Conservation (phyloP, 2,113 vertebrate species). For the western clawed frog (Xenopus tropicalis) region DNA sequence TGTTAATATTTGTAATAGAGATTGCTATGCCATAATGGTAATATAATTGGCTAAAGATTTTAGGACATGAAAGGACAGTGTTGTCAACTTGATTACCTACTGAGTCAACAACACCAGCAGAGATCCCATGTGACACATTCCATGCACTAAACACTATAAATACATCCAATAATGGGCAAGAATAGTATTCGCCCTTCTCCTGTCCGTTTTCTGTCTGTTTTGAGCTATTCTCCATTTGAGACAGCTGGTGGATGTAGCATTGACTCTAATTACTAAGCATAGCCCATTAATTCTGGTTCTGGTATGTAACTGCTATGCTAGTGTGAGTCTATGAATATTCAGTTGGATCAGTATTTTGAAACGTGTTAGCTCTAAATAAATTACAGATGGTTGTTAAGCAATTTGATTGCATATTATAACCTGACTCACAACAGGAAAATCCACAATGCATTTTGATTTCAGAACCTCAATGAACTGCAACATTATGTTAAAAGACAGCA, state of each 20-base stretch:
- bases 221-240: constrained; percentile 20
- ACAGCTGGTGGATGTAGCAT: constrained; percentile 22
- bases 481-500: too few relatives aligned
- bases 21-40: constrained; percentile 2
- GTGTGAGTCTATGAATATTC: constrained; percentile 18
- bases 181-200: not conserved
- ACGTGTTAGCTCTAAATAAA: constrained; percentile 14
- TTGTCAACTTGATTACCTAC: too few relatives aligned
- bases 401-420: not conserved
- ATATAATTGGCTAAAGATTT: constrained; percentile 14
- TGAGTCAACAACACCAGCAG: not conserved
- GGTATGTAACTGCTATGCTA: not conserved
- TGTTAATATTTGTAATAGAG: constrained; percentile 11
- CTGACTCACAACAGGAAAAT: too few relatives aligned
- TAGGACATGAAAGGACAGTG: too few relatives aligned
- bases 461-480: too few relatives aligned
- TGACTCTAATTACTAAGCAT: not conserved
- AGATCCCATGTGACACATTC: not conserved
- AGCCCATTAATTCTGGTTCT: constrained; percentile 31
- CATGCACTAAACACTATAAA: not conserved
- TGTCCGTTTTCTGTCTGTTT: constrained; percentile 22
- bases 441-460: too few relatives aligned
- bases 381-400: constrained; percentile 26
- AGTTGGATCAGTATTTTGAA: not conserved
- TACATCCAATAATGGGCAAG: constrained; percentile 2